A percentile compares a stretch with the other conserved stretches of the same genome.
phyloP scores from a whole-genome alignment of 2,797 vertebrate genomes.

The Thripadectes ignobilis region DNA sequence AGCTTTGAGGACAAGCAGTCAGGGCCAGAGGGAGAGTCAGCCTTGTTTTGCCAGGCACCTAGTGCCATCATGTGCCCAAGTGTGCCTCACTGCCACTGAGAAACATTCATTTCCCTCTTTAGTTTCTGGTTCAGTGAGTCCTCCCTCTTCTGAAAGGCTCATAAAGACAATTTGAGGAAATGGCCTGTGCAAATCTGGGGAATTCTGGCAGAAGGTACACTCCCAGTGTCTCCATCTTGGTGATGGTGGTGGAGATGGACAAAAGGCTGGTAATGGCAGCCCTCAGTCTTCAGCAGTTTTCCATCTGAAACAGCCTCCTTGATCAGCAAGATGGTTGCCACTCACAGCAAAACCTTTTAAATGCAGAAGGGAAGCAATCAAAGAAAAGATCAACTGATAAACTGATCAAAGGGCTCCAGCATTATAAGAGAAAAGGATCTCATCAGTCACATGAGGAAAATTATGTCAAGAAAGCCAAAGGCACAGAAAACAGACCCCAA shows the following conservation, averaged over 20 bases:
- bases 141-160: background rate
- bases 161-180: background rate
- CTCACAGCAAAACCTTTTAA: background rate
- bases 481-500: background rate
- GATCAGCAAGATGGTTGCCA: background rate
- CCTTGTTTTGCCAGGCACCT: background rate
- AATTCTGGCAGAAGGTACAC: background rate
- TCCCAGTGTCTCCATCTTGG: background rate
- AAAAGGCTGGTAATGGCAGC: background rate
- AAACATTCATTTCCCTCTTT: background rate
- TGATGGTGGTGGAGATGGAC: background rate
- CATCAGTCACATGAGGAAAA: background rate
- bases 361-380: background rate
- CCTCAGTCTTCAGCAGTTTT: background rate
- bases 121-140: background rate
- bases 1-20: background rate
- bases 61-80: background rate
- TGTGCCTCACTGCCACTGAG: rapidly evolving
- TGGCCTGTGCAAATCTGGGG: background rate
- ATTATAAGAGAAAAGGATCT: background rate
- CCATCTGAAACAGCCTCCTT: background rate
- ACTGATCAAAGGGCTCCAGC: background rate
- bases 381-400: background rate
- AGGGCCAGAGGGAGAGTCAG: background rate
- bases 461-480: background rate